Percentiles rank a stretch among this genome's conserved stretches.
These are phyloP conservation scores for Diplodus sargus DNA, from an alignment of 2,797 vertebrate genomes.

Conservation along the genomic window DNA sequence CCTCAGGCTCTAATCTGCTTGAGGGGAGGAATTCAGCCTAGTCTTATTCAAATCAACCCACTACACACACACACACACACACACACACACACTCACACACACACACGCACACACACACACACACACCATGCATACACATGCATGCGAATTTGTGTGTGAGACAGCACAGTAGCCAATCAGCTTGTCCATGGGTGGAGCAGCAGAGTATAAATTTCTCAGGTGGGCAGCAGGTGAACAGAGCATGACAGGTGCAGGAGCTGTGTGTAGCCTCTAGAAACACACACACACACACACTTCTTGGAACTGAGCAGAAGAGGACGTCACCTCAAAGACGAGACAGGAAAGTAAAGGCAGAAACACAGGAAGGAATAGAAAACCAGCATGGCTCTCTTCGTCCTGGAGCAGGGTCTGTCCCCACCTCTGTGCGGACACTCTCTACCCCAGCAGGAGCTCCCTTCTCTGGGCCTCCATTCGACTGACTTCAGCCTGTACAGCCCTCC, in stretches of 20 bases:
- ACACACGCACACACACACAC: constrained; percentile 7
- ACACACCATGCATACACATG: background rate
- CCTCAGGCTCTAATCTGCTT: constrained; percentile 41
- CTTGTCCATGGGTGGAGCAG: constrained; percentile 18
- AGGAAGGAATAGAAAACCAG: constrained; percentile 12
- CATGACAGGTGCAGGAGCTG: constrained; percentile 32
- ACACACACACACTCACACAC: constrained; percentile 4
- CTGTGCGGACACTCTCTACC: constrained; percentile 70
- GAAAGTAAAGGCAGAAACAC: background rate
- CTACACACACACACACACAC: background rate
- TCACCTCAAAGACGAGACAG: background rate
- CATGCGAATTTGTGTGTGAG: background rate
- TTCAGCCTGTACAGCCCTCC: constrained; percentile 91
- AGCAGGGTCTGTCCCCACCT: constrained; percentile 82
- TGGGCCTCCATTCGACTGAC: constrained; percentile 89
- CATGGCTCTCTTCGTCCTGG: constrained; percentile 90
- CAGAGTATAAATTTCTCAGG: constrained; percentile 61
- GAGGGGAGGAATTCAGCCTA: constrained; percentile 36
- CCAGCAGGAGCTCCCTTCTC: constrained; percentile 86
- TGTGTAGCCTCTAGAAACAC: background rate
- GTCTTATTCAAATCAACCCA: constrained; percentile 66
- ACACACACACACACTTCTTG: background rate
- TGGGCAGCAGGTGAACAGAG: constrained; percentile 59
- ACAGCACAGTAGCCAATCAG: constrained; percentile 54
- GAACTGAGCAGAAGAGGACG: background rate